Evolutionary conservation across 2,113 vertebrate species (phyloP), one percentile per base, ranked within the genome.

Genomic region (Neopipo cinnamomea): DNA sequence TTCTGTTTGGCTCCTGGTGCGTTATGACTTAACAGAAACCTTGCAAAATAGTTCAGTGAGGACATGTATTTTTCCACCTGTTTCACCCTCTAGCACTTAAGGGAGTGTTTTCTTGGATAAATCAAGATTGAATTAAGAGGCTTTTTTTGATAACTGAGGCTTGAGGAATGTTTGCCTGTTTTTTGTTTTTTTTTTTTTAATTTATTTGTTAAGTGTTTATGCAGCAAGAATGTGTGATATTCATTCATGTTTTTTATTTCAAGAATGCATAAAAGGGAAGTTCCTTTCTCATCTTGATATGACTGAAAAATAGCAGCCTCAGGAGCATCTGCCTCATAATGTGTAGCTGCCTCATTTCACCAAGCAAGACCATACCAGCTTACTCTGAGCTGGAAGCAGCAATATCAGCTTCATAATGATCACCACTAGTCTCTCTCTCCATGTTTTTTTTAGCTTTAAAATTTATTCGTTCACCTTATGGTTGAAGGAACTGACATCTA

Each of bases 251-350:
- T 6, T 46, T 81, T 72, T 50, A 37, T 73, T 79, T 77, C 19
- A 15, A 0, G 1, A 30, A 17, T 3, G 1, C 22, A 20, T 66
- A 37, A 85, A 62, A 44, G 14, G 28, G 14, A 16, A 77, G n/a
- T 13, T 62, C 15, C 16, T 53, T 93, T 56, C 13, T 58, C 35
- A 46, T 31, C 74, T 63, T 49, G 24, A 7, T 49, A 19, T 4
- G 2, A 49, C 4, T 41, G 19, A 77, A 59, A 80, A 74, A 35
- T 16, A 47, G 5, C 20, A 68, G 33, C 16, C 22, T 74, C 31
- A 8, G n/a, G 9, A 81, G 6, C 14, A 28, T 44, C 30, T 81
- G 58, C 6, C 27, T 91, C 37, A 8, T 44, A 13, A 61, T 35
- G 9, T 58, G 17, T 22, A 80, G 63, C n/a, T 87, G 25, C 28